Evolutionary conservation across 2,797 vertebrate species (phyloP), one percentile per base, ranked within the genome.

Genomic region (Sebastes kiyomatsui): DNA sequence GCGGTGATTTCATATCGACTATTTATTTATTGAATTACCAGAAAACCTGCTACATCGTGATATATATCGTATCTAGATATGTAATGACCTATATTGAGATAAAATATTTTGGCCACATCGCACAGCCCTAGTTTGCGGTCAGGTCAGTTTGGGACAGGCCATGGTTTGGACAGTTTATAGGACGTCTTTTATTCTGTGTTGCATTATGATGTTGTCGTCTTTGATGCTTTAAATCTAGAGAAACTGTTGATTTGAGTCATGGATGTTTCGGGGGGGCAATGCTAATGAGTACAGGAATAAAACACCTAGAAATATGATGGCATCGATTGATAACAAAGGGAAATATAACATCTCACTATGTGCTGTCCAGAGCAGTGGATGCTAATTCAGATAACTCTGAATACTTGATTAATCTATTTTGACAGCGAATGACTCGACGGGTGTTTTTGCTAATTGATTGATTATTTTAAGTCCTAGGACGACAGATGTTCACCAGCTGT

Each of bases 401-500:
- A 30, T 5, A 25, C 3, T 23, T n/a, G 49, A 75, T 71, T 8
- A 16, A 72, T 46, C 7, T 35, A 1, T 62, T 25, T 4, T 13
- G 32, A 72, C 52, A 55, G 42, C 13, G 60, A 56, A 55, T 42
- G 5, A 61, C 28, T 58, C 22, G 5, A 10, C 30, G 4, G 16
- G 22, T 58, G 1, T 65, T 62, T 62, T 7, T 61, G n/a, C 64
- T 52, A 23, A 60, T 35, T 20, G 25, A 65, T 65, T 38, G 6
- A 59, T 60, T 23, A 20, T 28, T 38, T 35, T 2, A 23, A 20
- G 25, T 42, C 42, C 2, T 14, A 1, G 11, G 59, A 16, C 28
- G 3, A 35, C 75, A 78, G 80, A 65, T 79, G 81, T 75, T 75
- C 23, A 3, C 14, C 75, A 79, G 81, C 70, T 83, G 81, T 70